Evolutionary conservation across 2,113 vertebrate species (phyloP), one percentile per base, ranked within the genome.

Genomic region (Istiophorus platypterus): DNA sequence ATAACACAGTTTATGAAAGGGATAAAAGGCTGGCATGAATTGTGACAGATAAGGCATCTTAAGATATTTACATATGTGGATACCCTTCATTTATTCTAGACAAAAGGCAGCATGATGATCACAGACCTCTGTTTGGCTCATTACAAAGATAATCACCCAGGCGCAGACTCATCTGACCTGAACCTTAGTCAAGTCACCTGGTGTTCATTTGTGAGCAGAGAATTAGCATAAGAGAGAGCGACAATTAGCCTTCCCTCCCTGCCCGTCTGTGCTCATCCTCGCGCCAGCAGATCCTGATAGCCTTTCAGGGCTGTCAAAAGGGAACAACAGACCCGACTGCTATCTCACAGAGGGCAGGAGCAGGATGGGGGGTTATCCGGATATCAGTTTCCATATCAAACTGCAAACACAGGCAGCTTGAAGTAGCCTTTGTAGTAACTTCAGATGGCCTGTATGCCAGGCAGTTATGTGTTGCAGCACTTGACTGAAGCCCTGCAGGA

Each of bases 181-280:
- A 58, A 52, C 52, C 62, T 7, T 67, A 87, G 84, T 86, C 24
- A 47, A 87, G 83, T 91, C 86, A 83, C 88, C 85, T 81, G 88
- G 67, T 66, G 10, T 63, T 39, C 18, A 10, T 76, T 75, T 82
- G 76, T 76, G 72, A 81, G 63, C 41, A 12, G 41, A 63, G 52
- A 70, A 83, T 94, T 87, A 91, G 81, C 90, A 91, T 91, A 72
- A 85, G 59, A 88, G 73, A 89, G 83, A 68, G 78, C 27, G 5
- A 78, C 78, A 75, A 91, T 88, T 78, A 86, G 80, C 76, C 20
- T 13, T 51, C 75, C 57, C 49, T 14, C 61, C 67, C 29, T 8
- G 34, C n/a, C 49, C 17, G 52, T 62, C 56, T 63, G 42, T 15
- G 11, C 70, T 57, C 83, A 22, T 69, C 54, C 39, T 71, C 41